Conservation (phyloP, 2,888 invertebrate species). For the Euproctis similis region DNA sequence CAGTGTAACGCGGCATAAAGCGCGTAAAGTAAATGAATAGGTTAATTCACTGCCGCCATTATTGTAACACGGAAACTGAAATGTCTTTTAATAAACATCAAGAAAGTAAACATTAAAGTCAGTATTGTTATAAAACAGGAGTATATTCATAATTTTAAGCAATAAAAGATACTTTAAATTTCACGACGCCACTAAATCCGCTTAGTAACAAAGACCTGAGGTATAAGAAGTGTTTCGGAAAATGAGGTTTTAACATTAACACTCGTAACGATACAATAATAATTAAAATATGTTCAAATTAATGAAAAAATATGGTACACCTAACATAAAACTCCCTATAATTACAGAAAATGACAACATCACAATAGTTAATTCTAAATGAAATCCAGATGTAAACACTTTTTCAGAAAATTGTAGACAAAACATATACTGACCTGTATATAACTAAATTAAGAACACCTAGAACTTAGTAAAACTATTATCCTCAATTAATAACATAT, state of each 20-base stretch:
- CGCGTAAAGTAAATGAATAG: slow-evolving; percentile 57
- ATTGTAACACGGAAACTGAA: slow-evolving; percentile 71
- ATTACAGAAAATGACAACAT: slow-evolving; percentile 69
- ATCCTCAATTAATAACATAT: slow-evolving; percentile 64
- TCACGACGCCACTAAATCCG: slow-evolving; percentile 27
- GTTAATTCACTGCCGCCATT: slow-evolving; percentile 75
- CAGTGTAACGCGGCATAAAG: slow-evolving; percentile 33
- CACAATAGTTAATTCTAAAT: slow-evolving; percentile 71
- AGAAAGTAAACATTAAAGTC: slow-evolving; percentile 72
- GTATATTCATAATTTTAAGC: slow-evolving; percentile 12
- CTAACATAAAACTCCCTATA: slow-evolving; percentile 34
- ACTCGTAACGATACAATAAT: slow-evolving; percentile 29
- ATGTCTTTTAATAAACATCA: slow-evolving; percentile 70
- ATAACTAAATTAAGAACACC: slow-evolving; percentile 48
- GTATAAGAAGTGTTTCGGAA: slow-evolving; percentile 57
- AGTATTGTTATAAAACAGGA: no score
- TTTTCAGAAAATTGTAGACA: slow-evolving; percentile 57
- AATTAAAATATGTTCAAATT: slow-evolving; percentile 30
- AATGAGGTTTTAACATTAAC: slow-evolving; percentile 61
- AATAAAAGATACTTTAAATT: slow-evolving; percentile 21
- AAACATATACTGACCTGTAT: slow-evolving; percentile 57
- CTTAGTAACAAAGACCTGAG: slow-evolving; percentile 60
- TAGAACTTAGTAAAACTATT: slow-evolving; percentile 60
- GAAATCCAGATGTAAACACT: slow-evolving; percentile 86
- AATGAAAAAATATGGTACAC: slow-evolving; percentile 13